Evolutionary conservation across 2,797 vertebrate genomes (phyloP), one percentile per base, ranked within the genome.

Genomic region (Falco peregrinus): DNA sequence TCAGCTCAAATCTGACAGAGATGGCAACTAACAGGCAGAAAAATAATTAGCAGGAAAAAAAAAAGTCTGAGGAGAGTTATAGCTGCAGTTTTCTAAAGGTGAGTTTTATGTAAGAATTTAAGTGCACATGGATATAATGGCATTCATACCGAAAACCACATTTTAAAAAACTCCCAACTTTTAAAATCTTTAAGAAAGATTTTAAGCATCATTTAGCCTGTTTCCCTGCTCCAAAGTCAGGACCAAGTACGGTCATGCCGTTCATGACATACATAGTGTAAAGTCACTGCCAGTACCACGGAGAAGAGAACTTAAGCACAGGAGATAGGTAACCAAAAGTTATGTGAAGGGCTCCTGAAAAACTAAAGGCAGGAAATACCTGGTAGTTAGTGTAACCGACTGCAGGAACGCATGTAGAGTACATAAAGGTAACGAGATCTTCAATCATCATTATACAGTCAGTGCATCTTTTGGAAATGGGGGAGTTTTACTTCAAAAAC

Each of bases 291-390:
- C 16, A 5, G 71, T 33, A 77, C 59, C 60, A 43, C 16, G 20
- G 29, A 31, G 74, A 64, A 75, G 76, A 57, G 35, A 88, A 90
- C 24, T 67, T 63, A 53, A 74, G 77, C 60, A 16, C 5, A 70
- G 48, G n/a, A 73, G 87, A 65, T 51, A 37, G 11, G 33, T 8
- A 79, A 91, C 43, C 20, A 25, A 25, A 68, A 84, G 33, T 54
- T 87, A 53, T 13, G 10, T 5, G 56, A 41, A 43, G 20, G 41
- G 63, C 9, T 84, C 47, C 84, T 70, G 60, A 70, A 82, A 82
- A 56, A 39, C 43, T 19, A 22, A 70, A 60, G 47, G 71, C 92
- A 94, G 95, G 93, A 96, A 95, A 97, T 89, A 77, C 91, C 91
- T 92, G 85, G 77, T 8, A 84, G 88, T 10, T 82, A 41, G 29